Conservation (phyloP, 2,797 vertebrate genomes). For the Bovichtus diacanthus region DNA sequence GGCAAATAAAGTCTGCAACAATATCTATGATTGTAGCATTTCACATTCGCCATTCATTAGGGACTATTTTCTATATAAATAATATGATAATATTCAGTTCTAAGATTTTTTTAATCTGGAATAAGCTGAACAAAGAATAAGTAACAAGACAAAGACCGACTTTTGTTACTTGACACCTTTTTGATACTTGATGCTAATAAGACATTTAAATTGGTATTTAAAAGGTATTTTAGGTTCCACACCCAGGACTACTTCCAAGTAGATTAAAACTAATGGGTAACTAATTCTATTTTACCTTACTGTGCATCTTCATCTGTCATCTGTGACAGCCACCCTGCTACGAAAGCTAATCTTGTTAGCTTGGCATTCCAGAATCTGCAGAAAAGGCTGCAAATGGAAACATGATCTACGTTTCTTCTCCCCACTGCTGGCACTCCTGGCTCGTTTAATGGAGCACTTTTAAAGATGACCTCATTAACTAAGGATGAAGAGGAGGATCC, state of each 20-base stretch:
- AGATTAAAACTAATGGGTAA: neutral
- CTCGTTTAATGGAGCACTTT: conserved; percentile 13
- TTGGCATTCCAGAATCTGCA: conserved; percentile 55
- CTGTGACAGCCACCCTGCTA: conserved; percentile 11
- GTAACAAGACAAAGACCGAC: neutral
- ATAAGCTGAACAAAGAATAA: neutral
- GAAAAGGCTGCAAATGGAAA: conserved; percentile 57
- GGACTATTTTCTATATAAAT: no score
- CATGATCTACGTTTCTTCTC: conserved; percentile 22
- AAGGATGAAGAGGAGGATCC: neutral
- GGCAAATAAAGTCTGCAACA: no score
- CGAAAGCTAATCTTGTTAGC: conserved; percentile 64
- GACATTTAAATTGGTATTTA: neutral
- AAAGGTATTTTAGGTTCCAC: neutral
- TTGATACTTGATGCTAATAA: neutral
- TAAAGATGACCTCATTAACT: conserved; percentile 24
- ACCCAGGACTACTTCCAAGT: no score
- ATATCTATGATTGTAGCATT: no score
- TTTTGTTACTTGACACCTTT: no score
- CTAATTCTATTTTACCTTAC: neutral
- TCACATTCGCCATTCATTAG: no score
- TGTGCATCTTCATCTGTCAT: neutral
- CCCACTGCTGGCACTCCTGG: neutral
- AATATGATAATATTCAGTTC: no score
- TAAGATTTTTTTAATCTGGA: no score